Conservation (phyloP, 2,797 vertebrate genomes). For the Chelidonichthys spinosus region DNA sequence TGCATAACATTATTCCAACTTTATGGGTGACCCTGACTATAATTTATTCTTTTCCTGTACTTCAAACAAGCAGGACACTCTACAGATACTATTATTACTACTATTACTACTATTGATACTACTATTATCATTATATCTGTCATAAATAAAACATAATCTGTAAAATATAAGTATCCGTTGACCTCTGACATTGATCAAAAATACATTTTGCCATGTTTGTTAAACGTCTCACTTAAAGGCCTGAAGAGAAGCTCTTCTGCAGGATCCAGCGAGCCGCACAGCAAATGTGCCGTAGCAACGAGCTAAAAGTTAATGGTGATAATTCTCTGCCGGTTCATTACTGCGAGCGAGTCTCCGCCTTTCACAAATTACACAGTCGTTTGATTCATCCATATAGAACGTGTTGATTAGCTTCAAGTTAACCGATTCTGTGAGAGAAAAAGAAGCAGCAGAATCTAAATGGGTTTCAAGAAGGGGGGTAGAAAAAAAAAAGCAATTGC, state of each 20-base stretch:
- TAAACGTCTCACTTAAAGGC: neutral
- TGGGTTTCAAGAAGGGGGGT: neutral
- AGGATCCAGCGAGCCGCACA: neutral
- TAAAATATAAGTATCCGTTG: neutral
- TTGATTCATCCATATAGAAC: neutral
- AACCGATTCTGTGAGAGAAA: neutral
- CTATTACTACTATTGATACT: neutral
- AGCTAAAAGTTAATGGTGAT: neutral
- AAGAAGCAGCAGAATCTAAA: neutral
- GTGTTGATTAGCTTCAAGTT: neutral
- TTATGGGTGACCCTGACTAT: too few relatives aligned
- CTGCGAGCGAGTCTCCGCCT: neutral
- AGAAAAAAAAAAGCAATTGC: neutral
- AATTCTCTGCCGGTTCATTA: neutral
- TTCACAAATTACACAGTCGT: neutral
- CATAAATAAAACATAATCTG: neutral
- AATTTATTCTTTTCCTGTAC: neutral
- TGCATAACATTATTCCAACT: neutral
- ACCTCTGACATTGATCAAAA: neutral
- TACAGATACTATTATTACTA: neutral
- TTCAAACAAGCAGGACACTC: neutral
- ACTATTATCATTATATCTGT: neutral
- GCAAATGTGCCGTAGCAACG: neutral
- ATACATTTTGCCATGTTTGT: neutral
- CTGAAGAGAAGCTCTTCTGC: neutral